A percentile compares a stretch with the other conserved stretches of the same genome.
phyloP scores from a whole-genome alignment of 2,113 vertebrate species.

The Chloropsis hardwickii region DNA sequence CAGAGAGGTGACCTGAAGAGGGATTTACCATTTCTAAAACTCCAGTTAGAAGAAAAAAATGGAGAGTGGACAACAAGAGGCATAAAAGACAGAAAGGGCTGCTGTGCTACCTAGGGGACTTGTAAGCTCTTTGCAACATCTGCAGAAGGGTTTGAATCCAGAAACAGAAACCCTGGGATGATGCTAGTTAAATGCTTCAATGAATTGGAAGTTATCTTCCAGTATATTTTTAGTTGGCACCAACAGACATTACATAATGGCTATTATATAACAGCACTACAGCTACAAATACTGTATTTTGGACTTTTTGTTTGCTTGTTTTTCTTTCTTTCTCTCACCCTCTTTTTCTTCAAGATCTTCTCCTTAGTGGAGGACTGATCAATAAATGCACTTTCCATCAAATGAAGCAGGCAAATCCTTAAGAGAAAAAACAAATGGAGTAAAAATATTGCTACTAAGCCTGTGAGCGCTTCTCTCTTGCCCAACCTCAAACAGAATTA shows the following conservation, averaged over 20 bases:
- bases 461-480: not conserved
- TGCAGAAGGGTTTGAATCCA: not conserved
- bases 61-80: not conserved
- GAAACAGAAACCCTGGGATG: not conserved
- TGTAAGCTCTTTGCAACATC: not conserved
- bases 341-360: not conserved
- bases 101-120: not conserved
- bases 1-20: not conserved
- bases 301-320: not conserved
- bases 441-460: constrained; percentile 44
- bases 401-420: constrained; percentile 31
- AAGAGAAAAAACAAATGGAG: constrained; percentile 18
- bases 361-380: not conserved
- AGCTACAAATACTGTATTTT: constrained; percentile 11
- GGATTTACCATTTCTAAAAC: not conserved
- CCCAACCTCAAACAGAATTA: constrained; percentile 66
- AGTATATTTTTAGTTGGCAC: constrained; percentile 68
- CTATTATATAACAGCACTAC: constrained; percentile 57
- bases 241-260: constrained; percentile 61
- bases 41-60: not conserved
- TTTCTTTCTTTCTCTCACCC: not conserved
- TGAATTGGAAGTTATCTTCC: constrained; percentile 53
- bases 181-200: constrained; percentile 39
- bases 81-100: not conserved
- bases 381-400: constrained; percentile 16